These are phyloP conservation scores for Drymodes brunneopygia DNA, from an alignment of 2,113 vertebrate genomes.

Conservation along the genomic window DNA sequence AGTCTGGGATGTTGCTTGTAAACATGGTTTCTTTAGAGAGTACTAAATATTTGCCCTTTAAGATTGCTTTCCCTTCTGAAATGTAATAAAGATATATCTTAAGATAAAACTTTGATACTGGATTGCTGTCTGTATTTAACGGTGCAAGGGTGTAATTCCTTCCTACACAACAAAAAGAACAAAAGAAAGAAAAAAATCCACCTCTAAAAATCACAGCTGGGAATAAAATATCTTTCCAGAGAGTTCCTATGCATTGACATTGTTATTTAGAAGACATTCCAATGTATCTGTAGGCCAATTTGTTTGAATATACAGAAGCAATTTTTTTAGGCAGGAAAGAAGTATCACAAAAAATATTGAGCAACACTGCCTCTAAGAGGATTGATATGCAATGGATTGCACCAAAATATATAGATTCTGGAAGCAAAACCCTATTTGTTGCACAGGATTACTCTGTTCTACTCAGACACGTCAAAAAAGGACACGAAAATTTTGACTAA, in stretches of 20 bases:
- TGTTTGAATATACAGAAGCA: not conserved
- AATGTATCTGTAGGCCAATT: not conserved
- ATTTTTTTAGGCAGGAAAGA: not conserved
- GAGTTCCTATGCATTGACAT: not conserved
- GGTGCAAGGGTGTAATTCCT: not conserved
- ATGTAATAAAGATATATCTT: not conserved
- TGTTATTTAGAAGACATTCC: not conserved
- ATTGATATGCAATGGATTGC: not conserved
- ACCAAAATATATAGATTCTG: not conserved
- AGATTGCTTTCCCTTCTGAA: not conserved
- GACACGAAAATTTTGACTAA: not conserved
- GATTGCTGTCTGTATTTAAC: not conserved
- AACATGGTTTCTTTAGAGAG: not conserved
- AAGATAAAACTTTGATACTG: not conserved
- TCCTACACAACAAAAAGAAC: not conserved
- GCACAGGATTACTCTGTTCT: not conserved
- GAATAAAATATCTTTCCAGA: not conserved
- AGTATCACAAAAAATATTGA: not conserved
- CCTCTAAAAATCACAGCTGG: not conserved
- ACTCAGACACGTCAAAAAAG: not conserved
- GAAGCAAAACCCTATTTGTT: not conserved
- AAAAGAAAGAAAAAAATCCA: not conserved
- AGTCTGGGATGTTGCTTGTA: not conserved
- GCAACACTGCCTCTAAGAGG: constrained; percentile 51
- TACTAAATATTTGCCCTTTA: not conserved